Conservation (phyloP, 30 jellyfish, hydroid and myxozoan species). For the Hydractinia symbiolongicarpus region DNA sequence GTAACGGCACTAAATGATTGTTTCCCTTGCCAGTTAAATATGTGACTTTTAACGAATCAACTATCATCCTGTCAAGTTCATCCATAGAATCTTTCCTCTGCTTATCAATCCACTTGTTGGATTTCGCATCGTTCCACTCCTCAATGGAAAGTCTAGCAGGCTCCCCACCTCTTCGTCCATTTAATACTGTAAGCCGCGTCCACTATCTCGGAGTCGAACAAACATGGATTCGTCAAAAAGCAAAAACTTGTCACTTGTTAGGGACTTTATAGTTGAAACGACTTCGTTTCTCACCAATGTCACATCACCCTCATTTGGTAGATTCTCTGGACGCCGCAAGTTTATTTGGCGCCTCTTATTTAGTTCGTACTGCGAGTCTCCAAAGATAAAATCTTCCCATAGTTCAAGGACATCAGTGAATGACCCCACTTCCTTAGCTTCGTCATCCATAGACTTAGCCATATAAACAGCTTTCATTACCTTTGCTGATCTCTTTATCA, state of each 20-base stretch:
- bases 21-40: slow-evolving; percentile 28
- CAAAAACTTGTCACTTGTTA: not conserved
- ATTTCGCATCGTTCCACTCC: slow-evolving; percentile 16
- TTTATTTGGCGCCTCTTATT: slow-evolving; percentile 10
- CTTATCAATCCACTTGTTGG: slow-evolving; percentile 22
- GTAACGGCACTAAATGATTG: slow-evolving; percentile 25
- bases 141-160: slow-evolving; percentile 25
- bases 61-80: not conserved
- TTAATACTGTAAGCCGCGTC: slow-evolving; percentile 17
- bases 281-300: not conserved
- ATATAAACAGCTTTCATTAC: slow-evolving; percentile 8
- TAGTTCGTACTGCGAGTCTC: slow-evolving; percentile 23
- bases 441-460: not conserved
- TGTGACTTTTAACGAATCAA: slow-evolving; percentile 13
- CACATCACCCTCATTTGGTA: slow-evolving; percentile 24
- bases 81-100: slow-evolving; percentile 16
- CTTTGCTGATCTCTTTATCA: slow-evolving; percentile 24
- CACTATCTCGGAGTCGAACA: slow-evolving; percentile 24
- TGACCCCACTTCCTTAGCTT: slow-evolving; percentile 17
- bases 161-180: slow-evolving; percentile 34
- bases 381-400: slow-evolving; percentile 19
- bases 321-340: slow-evolving; percentile 12
- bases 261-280: not conserved
- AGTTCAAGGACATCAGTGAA: slow-evolving; percentile 22
- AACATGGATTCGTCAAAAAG: slow-evolving; percentile 21